Base-by-base conservation (phyloP, 2,113 vertebrate species). In the Amazona guildingii region DNA sequence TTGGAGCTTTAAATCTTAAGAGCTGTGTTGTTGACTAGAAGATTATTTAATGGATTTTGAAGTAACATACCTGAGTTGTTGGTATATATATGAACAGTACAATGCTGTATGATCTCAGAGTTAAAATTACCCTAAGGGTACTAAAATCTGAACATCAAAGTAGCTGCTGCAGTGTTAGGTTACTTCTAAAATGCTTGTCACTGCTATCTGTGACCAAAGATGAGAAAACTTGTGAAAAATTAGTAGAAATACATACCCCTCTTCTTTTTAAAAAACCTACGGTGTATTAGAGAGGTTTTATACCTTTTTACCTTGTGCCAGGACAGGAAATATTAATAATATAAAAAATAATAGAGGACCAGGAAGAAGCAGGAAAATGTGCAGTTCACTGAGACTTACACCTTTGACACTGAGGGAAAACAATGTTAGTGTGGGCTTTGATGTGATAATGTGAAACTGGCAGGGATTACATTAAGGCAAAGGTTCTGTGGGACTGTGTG, bases 401-500 rank as follows among this genome's bases (percentile, higher is more conserved):
- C 94, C 90, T 93, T 94, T 97, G 90, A 95, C 94, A 96, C 83
- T 28, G 66, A 95, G 77, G 88, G 83, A 94, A 92, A 96, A 94
- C 91, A 96, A 96, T 95, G 95, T 92, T 96, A 93, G 96, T 48
- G 78, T 90, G 92, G 86, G 75, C 98, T 99, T 98, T 98, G 98
- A 98, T 98, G 98, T 97, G 72, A 93, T 88, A 94, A 97, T 97
- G 97, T 98, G 95, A 97, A 98, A 97, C 97, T 97, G 96, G 90
- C 92, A 97, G 94, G 97, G 96, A 97, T 98, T 98, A 97, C 97
- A 95, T 96, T 96, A 97, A 96, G 92, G 91, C 35, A n/a, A 93
- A 95, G 96, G 93, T 95, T 92, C 89, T 81, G 83, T 96, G 97
- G 96, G 98, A 98, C 98, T 98, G 86, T 97, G 97, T 70, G 96